Evolutionary conservation across 1,140 invertebrate species (phyloP).

Genomic region (Eupristina koningsbergeri): DNA sequence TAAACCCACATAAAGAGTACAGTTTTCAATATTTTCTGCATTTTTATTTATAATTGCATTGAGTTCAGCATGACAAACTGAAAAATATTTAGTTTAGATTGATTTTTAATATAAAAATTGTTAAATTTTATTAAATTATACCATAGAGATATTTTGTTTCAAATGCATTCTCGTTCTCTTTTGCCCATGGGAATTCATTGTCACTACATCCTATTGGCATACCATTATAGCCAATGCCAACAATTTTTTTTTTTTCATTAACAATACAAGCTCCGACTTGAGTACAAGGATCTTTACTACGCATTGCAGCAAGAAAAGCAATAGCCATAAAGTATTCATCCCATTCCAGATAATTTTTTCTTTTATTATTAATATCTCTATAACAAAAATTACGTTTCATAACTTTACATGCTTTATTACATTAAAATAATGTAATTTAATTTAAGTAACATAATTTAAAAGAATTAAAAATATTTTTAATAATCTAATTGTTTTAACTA

Average conservation of each 20-base stretch:
- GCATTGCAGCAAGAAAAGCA: conserved; percentile 86
- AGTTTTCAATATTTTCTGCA: conserved; percentile 81
- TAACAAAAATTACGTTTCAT: conserved; percentile 44
- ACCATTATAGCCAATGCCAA: conserved; percentile 96
- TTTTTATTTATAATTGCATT: conserved; percentile 97
- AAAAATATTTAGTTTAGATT: neutral
- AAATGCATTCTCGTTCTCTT: conserved; percentile 74
- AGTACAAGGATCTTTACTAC: conserved; percentile 93
- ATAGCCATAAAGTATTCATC: conserved; percentile 95
- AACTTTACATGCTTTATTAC: neutral
- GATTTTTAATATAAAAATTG: conserved; percentile 6
- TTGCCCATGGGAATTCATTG: conserved; percentile 91
- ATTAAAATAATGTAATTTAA: no score
- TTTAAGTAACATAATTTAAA: neutral
- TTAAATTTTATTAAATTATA: conserved; percentile 64
- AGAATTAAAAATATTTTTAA: neutral
- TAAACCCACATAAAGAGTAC: conserved; percentile 88
- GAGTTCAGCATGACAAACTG: conserved; percentile 97
- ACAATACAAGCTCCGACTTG: conserved; percentile 97
- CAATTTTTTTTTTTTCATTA: conserved; percentile 89
- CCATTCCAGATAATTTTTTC: conserved; percentile 76
- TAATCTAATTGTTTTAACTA: neutral
- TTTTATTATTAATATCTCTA: conserved; percentile 69
- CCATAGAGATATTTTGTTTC: conserved; percentile 90
- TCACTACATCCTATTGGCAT: conserved; percentile 93